Conservation (phyloP, 2,888 invertebrate species). For the Epirrhoe tristata region DNA sequence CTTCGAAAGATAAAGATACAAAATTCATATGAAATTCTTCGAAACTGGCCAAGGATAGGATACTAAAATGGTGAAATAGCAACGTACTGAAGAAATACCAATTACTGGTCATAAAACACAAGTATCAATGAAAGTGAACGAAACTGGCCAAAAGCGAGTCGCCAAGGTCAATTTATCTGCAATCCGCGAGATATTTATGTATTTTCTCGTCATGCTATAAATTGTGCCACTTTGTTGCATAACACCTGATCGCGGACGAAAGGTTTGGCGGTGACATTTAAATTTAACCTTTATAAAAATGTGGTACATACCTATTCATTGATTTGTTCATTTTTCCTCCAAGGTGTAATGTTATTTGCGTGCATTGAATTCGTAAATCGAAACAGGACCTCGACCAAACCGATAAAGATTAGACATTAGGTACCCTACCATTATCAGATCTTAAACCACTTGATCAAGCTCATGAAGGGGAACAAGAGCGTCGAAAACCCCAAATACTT, state of each 20-base stretch:
- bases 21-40: neutral
- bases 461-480: no score
- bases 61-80: slow-evolving; percentile 7
- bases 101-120: slow-evolving; percentile 10
- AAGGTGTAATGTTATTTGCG: no score
- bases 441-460: no score
- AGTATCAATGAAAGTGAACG: slow-evolving; percentile 24
- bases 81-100: slow-evolving; percentile 13
- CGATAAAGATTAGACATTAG: no score
- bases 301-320: no score
- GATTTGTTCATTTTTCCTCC: no score
- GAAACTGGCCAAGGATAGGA: neutral
- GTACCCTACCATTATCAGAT: no score
- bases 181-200: slow-evolving; percentile 21
- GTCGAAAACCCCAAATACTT: no score
- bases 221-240: slow-evolving; percentile 9
- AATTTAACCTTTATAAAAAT: neutral
- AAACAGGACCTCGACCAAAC: no score
- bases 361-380: no score
- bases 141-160: slow-evolving; percentile 11
- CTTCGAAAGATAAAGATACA: neutral
- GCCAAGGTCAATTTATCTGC: slow-evolving; percentile 27
- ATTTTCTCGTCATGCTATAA: slow-evolving; percentile 24
- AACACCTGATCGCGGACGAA: neutral
- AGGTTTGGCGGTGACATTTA: neutral